Base-by-base conservation (phyloP, 2,888 invertebrate genomes). In the Melangyna quadrimaculata region DNA sequence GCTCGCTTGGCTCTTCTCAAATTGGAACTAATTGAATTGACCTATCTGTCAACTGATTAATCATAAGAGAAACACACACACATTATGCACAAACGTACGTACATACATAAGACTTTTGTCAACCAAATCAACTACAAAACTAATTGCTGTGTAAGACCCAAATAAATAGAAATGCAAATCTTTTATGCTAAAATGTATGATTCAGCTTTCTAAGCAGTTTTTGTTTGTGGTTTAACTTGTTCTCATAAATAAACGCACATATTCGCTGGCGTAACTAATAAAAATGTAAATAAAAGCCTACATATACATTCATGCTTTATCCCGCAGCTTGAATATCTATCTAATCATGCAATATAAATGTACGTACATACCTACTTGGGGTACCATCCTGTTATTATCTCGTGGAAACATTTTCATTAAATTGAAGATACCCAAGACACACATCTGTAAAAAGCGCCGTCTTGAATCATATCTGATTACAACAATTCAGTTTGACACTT, bases 31-130 rank as follows among this genome's bases (percentile, higher is more conserved):
- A 84, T 79, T 71, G 32, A 67, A 84, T 53, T 75, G 79, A 84
- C 84, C 84, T 51, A 53, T 40, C 65, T 57, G 65, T 79, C 74
- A 75, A 71, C 65, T 17, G 22, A 83, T 83, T 78, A 83, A 83
- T 69, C 48, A 70, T 63, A 57, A 9, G 19, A 32, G 3, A 24
- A 32, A 57, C 22, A 55, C 29, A 24, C 12, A 27, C 37, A n/a
- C 35, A 35, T 8, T 37, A n/a, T n/a, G n/a, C 22, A 12, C n/a
- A 24, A 35, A 61, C 17, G n/a, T n/a, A 19, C 29, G 17, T 2
- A 17, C 59, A 63, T 19, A 70, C n/a, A 55, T 51, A 61, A n/a
- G n/a, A 53, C 27, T 22, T 69, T 53, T 45, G 51, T 22, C 65
- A 71, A 45, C 9, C 32, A 48, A n/a, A n/a, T n/a, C 51, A 63